Evolutionary conservation across 2,113 vertebrate genomes (phyloP), one percentile per base, ranked within the genome.

Genomic region (Cranoglanis bouderius): DNA sequence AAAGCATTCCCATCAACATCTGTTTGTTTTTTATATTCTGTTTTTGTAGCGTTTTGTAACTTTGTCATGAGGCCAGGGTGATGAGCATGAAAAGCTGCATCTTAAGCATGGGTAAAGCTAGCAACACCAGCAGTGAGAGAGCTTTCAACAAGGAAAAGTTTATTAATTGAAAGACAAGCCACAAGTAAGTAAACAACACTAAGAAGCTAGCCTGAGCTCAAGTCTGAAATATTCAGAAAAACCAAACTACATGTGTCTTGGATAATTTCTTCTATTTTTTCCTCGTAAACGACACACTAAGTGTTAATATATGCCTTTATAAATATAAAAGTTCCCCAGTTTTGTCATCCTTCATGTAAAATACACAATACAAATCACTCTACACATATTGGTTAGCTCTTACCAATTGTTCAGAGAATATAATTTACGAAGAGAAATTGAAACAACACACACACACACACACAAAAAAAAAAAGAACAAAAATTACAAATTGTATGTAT

Each of bases 171-270:
- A 96, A 96, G 95, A 96, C 95, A 93, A 95, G 94, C 96, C 96
- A 96, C 96, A 96, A 94, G 93, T 96, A 95, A 96, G 95, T 95
- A 96, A 96, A 96, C 95, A 93, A 95, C 96, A 96, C 95, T 95
- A 96, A 95, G 94, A 96, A 96, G 95, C 96, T 96, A 96, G 96
- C 96, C 96, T 96, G 96, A 96, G 96, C 95, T 95, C 94, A 95
- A 95, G 94, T 96, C 96, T 96, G 96, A 96, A 96, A 96, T 96
- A 96, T 96, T 96, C 96, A 96, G 96, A 96, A 96, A 88, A 96
- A 96, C 93, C 93, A 95, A 96, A 96, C 96, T 96, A 96, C 95
- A 95, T 96, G 96, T 96, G 95, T 96, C 96, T 94, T 94, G 93
- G 94, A 95, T 96, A 95, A 95, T 91, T 95, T 95, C 93, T 94